phyloP scores from a whole-genome alignment of 2,888 invertebrate genomes.

The Ormyrus rosae region DNA sequence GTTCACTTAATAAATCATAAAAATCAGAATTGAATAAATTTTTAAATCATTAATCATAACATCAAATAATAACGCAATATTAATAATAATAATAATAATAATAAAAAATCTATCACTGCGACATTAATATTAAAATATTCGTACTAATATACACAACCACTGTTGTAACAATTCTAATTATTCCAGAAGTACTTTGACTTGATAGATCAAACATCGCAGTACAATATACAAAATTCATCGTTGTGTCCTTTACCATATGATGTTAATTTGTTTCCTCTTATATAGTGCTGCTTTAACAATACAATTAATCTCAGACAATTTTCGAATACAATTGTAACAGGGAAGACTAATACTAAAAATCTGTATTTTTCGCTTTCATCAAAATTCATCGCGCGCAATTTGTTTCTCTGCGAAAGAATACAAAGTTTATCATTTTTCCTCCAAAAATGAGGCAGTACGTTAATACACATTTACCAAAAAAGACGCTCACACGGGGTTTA shows the following conservation, averaged over 20 bases:
- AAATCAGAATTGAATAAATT: constrained; percentile 9
- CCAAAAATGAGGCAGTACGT: constrained; percentile 47
- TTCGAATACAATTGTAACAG: constrained; percentile 59
- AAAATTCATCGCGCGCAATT: constrained; percentile 16
- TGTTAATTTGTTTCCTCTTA: constrained; percentile 37
- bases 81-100: constrained; percentile 33
- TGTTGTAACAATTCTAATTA: constrained; percentile 46
- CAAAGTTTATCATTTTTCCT: constrained; percentile 34
- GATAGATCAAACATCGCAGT: constrained; percentile 30
- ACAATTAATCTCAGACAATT: constrained; percentile 48
- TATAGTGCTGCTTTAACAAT: constrained; percentile 50
- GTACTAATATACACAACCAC: constrained; percentile 49
- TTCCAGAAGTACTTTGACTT: constrained; percentile 32
- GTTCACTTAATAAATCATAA: neutral
- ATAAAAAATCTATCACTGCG: constrained; percentile 47
- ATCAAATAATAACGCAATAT: constrained; percentile 44
- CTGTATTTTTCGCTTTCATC: constrained; percentile 32
- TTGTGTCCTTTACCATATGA: constrained; percentile 54
- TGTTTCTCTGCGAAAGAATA: constrained; percentile 43
- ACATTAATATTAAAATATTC: constrained; percentile 40
- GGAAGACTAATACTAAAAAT: constrained; percentile 67
- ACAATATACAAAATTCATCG: constrained; percentile 58
- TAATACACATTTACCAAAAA: constrained; percentile 49
- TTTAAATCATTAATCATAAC: constrained; percentile 37
- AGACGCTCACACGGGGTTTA: constrained; percentile 50